phyloP scores from a whole-genome alignment of 2,888 invertebrate species.

The Caenorhabditis sp. region DNA sequence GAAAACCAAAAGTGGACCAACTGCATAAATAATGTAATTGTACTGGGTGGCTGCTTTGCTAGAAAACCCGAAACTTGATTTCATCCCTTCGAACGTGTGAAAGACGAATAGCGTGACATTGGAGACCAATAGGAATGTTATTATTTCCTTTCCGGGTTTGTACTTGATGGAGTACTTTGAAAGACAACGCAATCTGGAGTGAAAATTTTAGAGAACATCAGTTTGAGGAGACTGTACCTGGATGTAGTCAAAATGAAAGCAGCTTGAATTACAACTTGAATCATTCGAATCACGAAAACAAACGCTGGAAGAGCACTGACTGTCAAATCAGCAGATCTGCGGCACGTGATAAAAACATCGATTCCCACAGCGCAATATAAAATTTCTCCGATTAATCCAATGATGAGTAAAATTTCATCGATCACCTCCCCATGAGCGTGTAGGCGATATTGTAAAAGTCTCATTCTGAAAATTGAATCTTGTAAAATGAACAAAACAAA shows the following conservation, averaged over 20 bases:
- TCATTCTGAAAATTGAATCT: slow-evolving; percentile 72
- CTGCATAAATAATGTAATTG: slow-evolving; percentile 78
- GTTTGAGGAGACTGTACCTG: no score
- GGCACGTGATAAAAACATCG: slow-evolving; percentile 68
- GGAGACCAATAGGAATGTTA: slow-evolving; percentile 81
- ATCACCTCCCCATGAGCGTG: slow-evolving; percentile 80
- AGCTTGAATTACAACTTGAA: slow-evolving; percentile 81
- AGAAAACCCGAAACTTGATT: slow-evolving; percentile 74
- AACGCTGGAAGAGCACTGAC: slow-evolving; percentile 70
- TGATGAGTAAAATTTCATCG: slow-evolving; percentile 81
- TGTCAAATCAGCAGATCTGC: slow-evolving; percentile 51
- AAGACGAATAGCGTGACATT: slow-evolving; percentile 82
- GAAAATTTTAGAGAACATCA: no score
- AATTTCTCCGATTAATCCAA: slow-evolving; percentile 81
- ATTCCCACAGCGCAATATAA: slow-evolving; percentile 76
- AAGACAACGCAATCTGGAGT: slow-evolving; percentile 69
- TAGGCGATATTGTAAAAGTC: slow-evolving; percentile 77
- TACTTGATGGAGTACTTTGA: slow-evolving; percentile 67
- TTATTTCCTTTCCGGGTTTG: slow-evolving; percentile 82
- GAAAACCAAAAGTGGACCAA: slow-evolving; percentile 81
- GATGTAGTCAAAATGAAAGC: slow-evolving; percentile 80
- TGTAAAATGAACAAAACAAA: no score
- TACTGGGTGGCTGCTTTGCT: slow-evolving; percentile 70
- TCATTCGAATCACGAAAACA: slow-evolving; percentile 77
- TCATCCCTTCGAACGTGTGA: slow-evolving; percentile 78